phyloP scores from a whole-genome alignment of 2,888 invertebrate genomes.

The Pollenia griseotomentosa region DNA sequence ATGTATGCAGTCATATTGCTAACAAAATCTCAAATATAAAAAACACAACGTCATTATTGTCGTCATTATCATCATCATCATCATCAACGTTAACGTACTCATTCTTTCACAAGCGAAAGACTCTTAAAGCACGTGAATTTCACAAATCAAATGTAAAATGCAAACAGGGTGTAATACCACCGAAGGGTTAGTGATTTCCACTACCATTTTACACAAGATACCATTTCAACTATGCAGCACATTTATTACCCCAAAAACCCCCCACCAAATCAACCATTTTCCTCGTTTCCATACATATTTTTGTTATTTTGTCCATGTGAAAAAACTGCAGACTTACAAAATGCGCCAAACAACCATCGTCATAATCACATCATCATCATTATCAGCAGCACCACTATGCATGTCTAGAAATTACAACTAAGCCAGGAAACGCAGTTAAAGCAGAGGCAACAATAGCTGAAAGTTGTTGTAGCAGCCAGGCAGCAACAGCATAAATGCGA shows the following conservation, averaged over 20 bases:
- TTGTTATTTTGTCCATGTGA: constrained; percentile 9
- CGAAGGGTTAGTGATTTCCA: constrained; percentile 23
- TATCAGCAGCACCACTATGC: neutral
- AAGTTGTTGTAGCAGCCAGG: constrained; percentile 4
- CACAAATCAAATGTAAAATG: constrained; percentile 50
- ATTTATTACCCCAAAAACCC: constrained; percentile 50
- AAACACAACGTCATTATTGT: constrained; percentile 61
- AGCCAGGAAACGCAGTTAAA: constrained; percentile 63
- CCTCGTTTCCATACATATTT: neutral
- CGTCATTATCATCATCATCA: constrained; percentile 31
- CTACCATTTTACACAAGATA: neutral
- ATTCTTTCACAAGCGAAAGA: constrained; percentile 15
- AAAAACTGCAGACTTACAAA: constrained; percentile 70
- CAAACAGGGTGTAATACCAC: neutral
- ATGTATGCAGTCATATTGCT: constrained; percentile 44
- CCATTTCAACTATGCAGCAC: constrained; percentile 51
- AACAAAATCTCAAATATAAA: neutral
- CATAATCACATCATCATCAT: constrained; percentile 20
- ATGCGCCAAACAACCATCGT: constrained; percentile 67
- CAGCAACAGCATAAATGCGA: constrained; percentile 26
- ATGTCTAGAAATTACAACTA: constrained; percentile 39
- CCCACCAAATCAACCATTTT: constrained; percentile 15
- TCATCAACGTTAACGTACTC: constrained; percentile 9
- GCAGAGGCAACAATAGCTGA: constrained; percentile 43
- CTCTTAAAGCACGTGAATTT: constrained; percentile 71